Base-by-base conservation (phyloP, 2,888 invertebrate species). In the Cinara cedri region DNA sequence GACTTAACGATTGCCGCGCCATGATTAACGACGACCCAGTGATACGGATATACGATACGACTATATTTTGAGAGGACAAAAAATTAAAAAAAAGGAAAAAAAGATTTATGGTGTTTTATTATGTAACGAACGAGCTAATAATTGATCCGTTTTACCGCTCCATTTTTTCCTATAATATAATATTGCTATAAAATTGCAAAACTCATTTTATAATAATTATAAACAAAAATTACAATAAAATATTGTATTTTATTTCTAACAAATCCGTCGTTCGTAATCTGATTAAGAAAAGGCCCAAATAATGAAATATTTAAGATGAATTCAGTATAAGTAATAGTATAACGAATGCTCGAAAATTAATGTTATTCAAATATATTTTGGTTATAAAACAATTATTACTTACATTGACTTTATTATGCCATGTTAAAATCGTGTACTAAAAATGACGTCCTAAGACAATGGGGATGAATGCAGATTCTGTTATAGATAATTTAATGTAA, bases 21-120 rank as follows among this genome's bases (percentile, higher is more conserved):
- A 44, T 78, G 76, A 78, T 78, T 78, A 46, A 78, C 49, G 68
- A 78, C 49, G 68, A 46, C 34, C 76, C 76, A 78, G 14, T 49
- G 76, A 60, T 68, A 78, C 34, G 19, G 68, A 70, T 60, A 78
- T 68, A 42, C 34, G 60, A 70, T 70, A n/a, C 68, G 49, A 34
- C 76, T 78, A n/a, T 72, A 34, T 34, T 42, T 11, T 16, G 26
- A 72, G 46, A 44, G 34, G 70, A 54, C 19, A 71, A n/a, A 68
- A 51, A 70, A 24, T 0, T 1, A 8, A 26, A n/a, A n/a, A 19
- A 44, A 65, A n/a, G 44, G 19, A 57, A 34, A 44, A 65, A 55
- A 26, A 68, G 76, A 76, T 76, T 76, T 68, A 76, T 57, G 26
- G 10, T n/a, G 8, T 68, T 65, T 66, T 76, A 44, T 54, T 24